Evolutionary conservation across 2,888 invertebrate species (phyloP), one percentile per base, ranked within the genome.

Genomic region (Scaptomyza caliginosa): DNA sequence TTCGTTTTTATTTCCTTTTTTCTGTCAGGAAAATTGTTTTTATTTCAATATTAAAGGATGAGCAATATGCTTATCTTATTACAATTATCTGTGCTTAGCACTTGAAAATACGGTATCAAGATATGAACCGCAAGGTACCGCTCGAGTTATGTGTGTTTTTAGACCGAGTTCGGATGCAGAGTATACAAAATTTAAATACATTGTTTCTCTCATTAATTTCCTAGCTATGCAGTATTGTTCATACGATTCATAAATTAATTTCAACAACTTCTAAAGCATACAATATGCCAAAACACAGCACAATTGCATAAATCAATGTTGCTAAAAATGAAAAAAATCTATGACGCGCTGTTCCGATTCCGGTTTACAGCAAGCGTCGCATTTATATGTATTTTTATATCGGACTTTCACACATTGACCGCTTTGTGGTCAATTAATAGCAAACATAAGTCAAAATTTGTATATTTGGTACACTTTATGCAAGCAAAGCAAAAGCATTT

Each of bases 281-380:
- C 36, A 45, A 36, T 34, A 48, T 17, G 38, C 55, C 39, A 8
- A 50, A 60, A 56, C 21, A 51, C 45, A 38, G 13, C 49, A 48
- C 51, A 51, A 60, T 50, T 59, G 43, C 66, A 72, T 83, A 68
- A 74, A 83, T 80, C 63, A 76, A 36, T 54, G 36, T 23, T 23
- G 23, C 39, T 55, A 59, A 26, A 24, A 28, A 4, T 21, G 1
- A 2, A 24, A 16, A 17, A 46, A 40, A 45, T 26, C 66, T 51
- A 50, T 60, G 60, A 43, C 78, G 36, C 45, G 45, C 48, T 67
- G 59, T 76, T 76, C 62, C 68, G 67, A 63, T 64, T 74, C 74
- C 74, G 77, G 62, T 74, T 73, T 70, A 21, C 42, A 26, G 42
- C 51, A 26, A 23, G 28, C 45, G 46, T 21, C 50, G 50, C 16